Evolutionary conservation across 2,113 vertebrate species (phyloP), one percentile per base, ranked within the genome.

Genomic region (Aegotheles bennettii): DNA sequence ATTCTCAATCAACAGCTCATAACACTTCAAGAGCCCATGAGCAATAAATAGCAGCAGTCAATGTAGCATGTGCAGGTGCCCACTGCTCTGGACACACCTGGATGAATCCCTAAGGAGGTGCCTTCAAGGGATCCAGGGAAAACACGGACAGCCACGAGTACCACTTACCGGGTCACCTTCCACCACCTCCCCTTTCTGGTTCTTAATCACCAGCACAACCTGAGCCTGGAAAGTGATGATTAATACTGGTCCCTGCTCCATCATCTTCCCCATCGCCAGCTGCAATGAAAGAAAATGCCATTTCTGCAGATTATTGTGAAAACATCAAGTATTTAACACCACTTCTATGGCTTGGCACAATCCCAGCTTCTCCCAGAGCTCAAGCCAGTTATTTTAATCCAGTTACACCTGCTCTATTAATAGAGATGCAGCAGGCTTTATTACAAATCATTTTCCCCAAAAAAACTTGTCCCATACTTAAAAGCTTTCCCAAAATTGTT

Each of bases 251-350:
- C 99, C 99, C 95, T 99, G 99, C 70, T 99, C 99, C 99, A 99
- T 99, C 98, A 99, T 99, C 98, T 99, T 99, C 42, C 99, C 99
- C 99, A 99, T 99, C 35, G 99, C 98, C 95, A 99, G 92, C 99
- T 99, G 97, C 35, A 81, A 80, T 29, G 35, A 84, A 21, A 90
- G 16, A 45, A 57, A 74, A 69, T 33, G 6, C 57, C 36, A 11
- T 61, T 65, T 51, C 69, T 81, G 73, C 9, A 70, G 25, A 10
- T 50, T 10, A 13, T 33, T 2, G n/a, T 42, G 33, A 45, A 65
- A 80, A 8, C 25, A 70, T 15, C 40, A 15, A 50, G 24, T 20
- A 20, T 40, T 81, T 35, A 60, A 56, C 35, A 28, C 13, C 23
- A 20, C 13, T 47, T 20, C 63, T 23, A 16, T 5, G 11, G 60